Conservation (phyloP, 2,888 invertebrate genomes). For the Spialia ferax region DNA sequence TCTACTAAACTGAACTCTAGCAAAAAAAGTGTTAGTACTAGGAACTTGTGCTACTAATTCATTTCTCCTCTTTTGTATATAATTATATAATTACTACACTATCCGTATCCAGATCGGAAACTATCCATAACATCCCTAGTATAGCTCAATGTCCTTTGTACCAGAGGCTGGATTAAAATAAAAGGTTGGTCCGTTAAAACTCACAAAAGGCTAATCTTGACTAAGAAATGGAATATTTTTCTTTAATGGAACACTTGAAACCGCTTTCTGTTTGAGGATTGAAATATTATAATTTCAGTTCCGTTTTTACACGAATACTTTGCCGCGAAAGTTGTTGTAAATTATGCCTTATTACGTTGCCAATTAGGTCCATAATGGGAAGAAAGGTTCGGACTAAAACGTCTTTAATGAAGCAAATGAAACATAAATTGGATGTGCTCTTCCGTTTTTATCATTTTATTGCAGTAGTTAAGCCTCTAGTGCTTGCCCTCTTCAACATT, state of each 20-base stretch:
- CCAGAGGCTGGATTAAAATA: slow-evolving; percentile 42
- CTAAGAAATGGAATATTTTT: slow-evolving; percentile 39
- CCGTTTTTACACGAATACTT: slow-evolving; percentile 8
- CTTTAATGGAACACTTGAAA: slow-evolving; percentile 45
- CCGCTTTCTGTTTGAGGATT: slow-evolving; percentile 28
- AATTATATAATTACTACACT: no score
- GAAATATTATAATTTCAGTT: slow-evolving; percentile 35
- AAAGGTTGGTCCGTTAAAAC: slow-evolving; percentile 37
- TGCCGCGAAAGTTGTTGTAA: background rate
- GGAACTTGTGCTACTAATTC: no score
- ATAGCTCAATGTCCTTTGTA: slow-evolving; percentile 33
- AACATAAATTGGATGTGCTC: slow-evolving; percentile 8
- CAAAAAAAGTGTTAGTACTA: no score
- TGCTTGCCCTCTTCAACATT: background rate
- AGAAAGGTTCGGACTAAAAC: background rate
- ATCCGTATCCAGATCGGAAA: no score
- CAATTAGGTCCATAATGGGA: background rate
- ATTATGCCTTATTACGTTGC: background rate
- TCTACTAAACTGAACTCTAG: no score
- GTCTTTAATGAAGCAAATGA: slow-evolving; percentile 1
- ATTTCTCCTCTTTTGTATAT: no score
- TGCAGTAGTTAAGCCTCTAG: background rate
- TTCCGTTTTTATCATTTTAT: slow-evolving; percentile 10
- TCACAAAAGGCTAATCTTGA: slow-evolving; percentile 41
- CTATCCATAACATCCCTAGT: no score